phyloP scores from a whole-genome alignment of 1,140 invertebrate species.

The Adelges cooleyi region DNA sequence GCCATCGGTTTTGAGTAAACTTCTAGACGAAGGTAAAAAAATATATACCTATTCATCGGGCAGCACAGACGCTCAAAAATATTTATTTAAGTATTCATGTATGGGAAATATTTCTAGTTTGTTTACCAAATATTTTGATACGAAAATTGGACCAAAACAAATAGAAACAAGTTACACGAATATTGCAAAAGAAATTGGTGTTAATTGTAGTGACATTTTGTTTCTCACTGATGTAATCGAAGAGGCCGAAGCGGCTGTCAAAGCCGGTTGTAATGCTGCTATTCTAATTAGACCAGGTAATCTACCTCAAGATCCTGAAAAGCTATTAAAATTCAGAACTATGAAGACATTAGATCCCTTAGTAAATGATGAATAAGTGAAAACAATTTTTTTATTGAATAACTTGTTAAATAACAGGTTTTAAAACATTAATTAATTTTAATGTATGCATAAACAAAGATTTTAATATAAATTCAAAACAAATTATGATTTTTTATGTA shows the following conservation, averaged over 20 bases:
- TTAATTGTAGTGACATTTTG: slow-evolving; percentile 52
- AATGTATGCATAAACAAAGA: no score
- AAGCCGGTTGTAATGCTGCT: slow-evolving; percentile 54
- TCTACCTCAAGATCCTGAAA: slow-evolving; percentile 49
- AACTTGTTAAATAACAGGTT: no score
- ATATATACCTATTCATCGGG: slow-evolving; percentile 88
- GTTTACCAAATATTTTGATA: slow-evolving; percentile 77
- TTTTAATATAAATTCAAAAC: no score
- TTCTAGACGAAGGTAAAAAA: slow-evolving; percentile 51
- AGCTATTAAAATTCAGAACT: slow-evolving; percentile 45
- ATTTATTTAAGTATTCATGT: slow-evolving; percentile 65
- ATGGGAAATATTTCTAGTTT: slow-evolving; percentile 63
- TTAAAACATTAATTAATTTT: no score
- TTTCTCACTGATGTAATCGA: slow-evolving; percentile 75
- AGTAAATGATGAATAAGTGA: no score
- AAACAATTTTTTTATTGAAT: no score
- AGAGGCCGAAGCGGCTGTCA: slow-evolving; percentile 70
- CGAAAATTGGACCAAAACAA: slow-evolving; percentile 65
- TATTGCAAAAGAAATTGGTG: slow-evolving; percentile 56
- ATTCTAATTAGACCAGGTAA: slow-evolving; percentile 69
- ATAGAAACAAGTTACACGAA: slow-evolving; percentile 59
- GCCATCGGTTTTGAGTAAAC: slow-evolving; percentile 53
- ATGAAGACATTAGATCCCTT: slow-evolving; percentile 43
- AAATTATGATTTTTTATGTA: no score
- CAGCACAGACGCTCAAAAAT: slow-evolving; percentile 78